phyloP scores from a whole-genome alignment of 1,140 invertebrate species.

The Sitodiplosis mosellana region DNA sequence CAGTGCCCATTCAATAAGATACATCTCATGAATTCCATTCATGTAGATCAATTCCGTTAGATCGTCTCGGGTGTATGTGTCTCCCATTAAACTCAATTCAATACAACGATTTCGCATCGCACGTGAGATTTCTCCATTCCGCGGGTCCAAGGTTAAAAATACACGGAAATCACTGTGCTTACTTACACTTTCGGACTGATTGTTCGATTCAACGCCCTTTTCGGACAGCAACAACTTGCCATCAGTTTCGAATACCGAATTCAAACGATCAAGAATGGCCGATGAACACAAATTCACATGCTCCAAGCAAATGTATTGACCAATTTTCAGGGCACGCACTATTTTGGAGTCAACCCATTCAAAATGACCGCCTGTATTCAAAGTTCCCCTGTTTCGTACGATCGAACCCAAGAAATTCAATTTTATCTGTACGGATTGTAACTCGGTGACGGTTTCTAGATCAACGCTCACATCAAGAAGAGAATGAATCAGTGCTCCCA shows the following conservation, averaged over 20 bases:
- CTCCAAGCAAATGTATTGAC: slow-evolving; percentile 41
- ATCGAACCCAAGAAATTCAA: slow-evolving; percentile 19
- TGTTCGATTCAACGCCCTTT: slow-evolving; percentile 55
- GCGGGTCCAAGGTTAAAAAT: slow-evolving; percentile 89
- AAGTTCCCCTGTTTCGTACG: slow-evolving; percentile 33
- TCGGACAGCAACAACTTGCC: slow-evolving; percentile 84
- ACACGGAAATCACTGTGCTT: slow-evolving; percentile 86
- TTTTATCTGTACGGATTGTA: neutral
- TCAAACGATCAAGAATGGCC: slow-evolving; percentile 90
- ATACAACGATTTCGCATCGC: slow-evolving; percentile 96
- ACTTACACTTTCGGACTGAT: slow-evolving; percentile 49
- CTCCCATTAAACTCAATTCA: slow-evolving; percentile 60
- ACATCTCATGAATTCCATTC: slow-evolving; percentile 26
- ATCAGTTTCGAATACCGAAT: slow-evolving; percentile 83
- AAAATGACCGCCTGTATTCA: slow-evolving; percentile 73
- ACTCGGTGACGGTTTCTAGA: neutral
- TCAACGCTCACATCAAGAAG: neutral
- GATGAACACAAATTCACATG: slow-evolving; percentile 95
- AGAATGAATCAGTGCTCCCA: neutral
- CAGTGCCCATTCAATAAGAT: slow-evolving; percentile 28
- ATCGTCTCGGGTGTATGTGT: slow-evolving; percentile 29
- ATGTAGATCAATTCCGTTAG: slow-evolving; percentile 32
- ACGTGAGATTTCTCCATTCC: slow-evolving; percentile 86
- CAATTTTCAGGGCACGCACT: slow-evolving; percentile 38
- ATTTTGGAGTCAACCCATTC: slow-evolving; percentile 95